Percentiles rank a stretch among this genome's conserved stretches.
Conservation (phyloP, 2,113 vertebrate genomes). For the Stegastes partitus region DNA sequence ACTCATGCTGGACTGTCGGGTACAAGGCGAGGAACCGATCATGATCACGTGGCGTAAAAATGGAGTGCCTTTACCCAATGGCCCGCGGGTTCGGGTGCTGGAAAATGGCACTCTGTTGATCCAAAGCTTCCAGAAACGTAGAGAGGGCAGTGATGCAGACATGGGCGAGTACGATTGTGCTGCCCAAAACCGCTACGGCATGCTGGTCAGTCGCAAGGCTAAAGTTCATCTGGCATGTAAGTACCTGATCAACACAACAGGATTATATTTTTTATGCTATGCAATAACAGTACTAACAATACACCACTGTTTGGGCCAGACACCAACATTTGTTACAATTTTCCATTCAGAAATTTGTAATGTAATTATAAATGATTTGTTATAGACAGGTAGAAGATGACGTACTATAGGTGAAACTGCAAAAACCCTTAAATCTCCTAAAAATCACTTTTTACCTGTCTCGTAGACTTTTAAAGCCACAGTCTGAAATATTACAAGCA, state of each 20-base stretch:
- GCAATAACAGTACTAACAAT: too few relatives aligned
- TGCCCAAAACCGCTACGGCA: constrained; percentile 80
- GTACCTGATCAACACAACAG: constrained; percentile 41
- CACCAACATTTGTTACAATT: too few relatives aligned
- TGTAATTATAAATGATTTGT: too few relatives aligned
- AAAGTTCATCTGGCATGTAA: constrained; percentile 83
- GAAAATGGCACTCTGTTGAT: constrained; percentile 82
- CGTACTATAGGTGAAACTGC: too few relatives aligned
- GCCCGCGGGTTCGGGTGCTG: constrained; percentile 67
- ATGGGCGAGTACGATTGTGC: constrained; percentile 82
- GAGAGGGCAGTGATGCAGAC: constrained; percentile 60
- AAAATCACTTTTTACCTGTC: too few relatives aligned
- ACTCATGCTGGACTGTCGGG: constrained; percentile 82
- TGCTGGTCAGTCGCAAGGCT: constrained; percentile 84
- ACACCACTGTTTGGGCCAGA: too few relatives aligned
- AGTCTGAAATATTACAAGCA: too few relatives aligned
- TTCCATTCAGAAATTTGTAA: too few relatives aligned
- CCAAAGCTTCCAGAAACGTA: constrained; percentile 73
- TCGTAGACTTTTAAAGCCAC: too few relatives aligned
- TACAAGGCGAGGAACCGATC: constrained; percentile 81
- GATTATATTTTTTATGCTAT: too few relatives aligned
- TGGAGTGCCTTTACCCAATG: constrained; percentile 59
- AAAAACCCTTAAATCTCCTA: too few relatives aligned
- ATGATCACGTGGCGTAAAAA: constrained; percentile 82
- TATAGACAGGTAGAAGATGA: too few relatives aligned